A percentile compares a stretch with the other conserved stretches of the same genome.
phyloP scores from a whole-genome alignment of 2,888 invertebrate genomes.

The Reticulitermes lucifugus region DNA sequence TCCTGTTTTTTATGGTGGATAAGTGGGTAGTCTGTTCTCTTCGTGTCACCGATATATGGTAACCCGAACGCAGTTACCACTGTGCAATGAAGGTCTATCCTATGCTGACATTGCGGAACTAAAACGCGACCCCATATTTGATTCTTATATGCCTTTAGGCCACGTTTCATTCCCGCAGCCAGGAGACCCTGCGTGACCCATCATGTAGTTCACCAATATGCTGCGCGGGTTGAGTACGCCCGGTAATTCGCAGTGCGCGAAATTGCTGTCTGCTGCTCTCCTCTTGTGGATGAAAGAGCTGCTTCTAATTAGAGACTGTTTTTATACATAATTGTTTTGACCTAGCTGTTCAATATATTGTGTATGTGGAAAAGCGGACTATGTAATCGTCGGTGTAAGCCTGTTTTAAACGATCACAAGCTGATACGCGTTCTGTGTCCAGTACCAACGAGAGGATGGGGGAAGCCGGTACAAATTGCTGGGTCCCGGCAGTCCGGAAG shows the following conservation, averaged over 20 bases:
- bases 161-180: not conserved
- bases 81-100: too few relatives aligned
- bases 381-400: not conserved
- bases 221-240: not conserved
- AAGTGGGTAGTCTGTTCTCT: too few relatives aligned
- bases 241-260: constrained; percentile 28
- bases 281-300: not conserved
- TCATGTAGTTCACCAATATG: not conserved
- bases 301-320: constrained; percentile 4
- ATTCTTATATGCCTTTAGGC: too few relatives aligned
- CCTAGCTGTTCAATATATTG: constrained; percentile 26
- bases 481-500: too few relatives aligned
- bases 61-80: too few relatives aligned
- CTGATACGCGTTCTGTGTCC: too few relatives aligned
- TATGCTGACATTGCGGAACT: too few relatives aligned
- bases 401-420: not conserved
- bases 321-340: constrained; percentile 30
- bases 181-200: not conserved
- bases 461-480: too few relatives aligned
- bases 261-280: constrained; percentile 8
- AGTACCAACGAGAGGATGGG: too few relatives aligned
- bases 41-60: too few relatives aligned
- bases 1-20: too few relatives aligned
- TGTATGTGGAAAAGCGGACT: not conserved
- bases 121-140: too few relatives aligned